phyloP scores from a whole-genome alignment of 2,113 vertebrate genomes.

The Ochotona princeps region DNA sequence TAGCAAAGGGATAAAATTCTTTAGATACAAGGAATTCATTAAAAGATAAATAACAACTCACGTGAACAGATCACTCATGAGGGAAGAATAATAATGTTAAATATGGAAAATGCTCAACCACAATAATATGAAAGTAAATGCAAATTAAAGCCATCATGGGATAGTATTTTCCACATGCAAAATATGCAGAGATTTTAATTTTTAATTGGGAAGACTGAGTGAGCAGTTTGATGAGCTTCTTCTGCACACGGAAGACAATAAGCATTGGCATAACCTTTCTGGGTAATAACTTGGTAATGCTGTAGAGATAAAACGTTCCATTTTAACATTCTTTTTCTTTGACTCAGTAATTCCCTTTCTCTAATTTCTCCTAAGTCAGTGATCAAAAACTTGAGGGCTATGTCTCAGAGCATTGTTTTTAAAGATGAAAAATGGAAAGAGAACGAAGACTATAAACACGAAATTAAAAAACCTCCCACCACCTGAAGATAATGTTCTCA shows the following conservation, averaged over 20 bases:
- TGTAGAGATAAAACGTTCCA: background rate
- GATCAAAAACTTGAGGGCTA: slow-evolving; percentile 44
- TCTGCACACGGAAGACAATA: background rate
- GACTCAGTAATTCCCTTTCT: slow-evolving; percentile 44
- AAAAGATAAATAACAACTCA: slow-evolving; percentile 37
- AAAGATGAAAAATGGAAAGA: background rate
- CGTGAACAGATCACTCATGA: slow-evolving; percentile 44
- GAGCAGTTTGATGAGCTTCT: background rate
- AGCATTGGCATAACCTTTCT: background rate
- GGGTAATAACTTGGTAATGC: background rate
- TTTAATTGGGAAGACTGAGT: background rate
- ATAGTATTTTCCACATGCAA: background rate
- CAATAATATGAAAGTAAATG: slow-evolving; percentile 50
- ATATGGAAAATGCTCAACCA: background rate
- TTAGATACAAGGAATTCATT: slow-evolving; percentile 51
- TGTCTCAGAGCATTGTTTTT: background rate
- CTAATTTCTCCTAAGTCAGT: slow-evolving; percentile 9
- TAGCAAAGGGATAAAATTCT: background rate
- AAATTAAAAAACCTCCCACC: slow-evolving; percentile 3
- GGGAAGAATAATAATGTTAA: slow-evolving; percentile 31
- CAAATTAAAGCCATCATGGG: slow-evolving; percentile 53
- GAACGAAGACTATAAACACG: background rate
- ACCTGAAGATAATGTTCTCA: background rate
- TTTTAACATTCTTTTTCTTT: slow-evolving; percentile 35
- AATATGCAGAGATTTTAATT: background rate